Percentiles rank a stretch among this genome's conserved stretches.
Conservation (phyloP, 2,888 invertebrate species). For the Stenodera caucasica region DNA sequence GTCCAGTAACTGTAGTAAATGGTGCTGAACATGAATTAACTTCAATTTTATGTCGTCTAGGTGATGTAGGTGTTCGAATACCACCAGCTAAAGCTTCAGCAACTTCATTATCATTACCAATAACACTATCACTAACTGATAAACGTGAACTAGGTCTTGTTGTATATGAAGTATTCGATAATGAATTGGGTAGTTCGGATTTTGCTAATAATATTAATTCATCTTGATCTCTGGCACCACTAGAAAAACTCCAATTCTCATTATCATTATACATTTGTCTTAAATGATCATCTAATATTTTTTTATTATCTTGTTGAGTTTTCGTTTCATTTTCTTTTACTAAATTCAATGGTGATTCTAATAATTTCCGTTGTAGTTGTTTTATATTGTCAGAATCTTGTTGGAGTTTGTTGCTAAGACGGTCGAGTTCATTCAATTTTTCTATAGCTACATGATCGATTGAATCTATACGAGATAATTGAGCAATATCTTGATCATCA, state of each 20-base stretch:
- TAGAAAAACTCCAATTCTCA: constrained; percentile 69
- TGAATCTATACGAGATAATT: constrained; percentile 72
- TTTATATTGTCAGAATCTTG: constrained; percentile 78
- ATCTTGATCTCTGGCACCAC: constrained; percentile 65
- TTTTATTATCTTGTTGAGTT: constrained; percentile 64
- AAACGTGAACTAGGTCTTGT: constrained; percentile 63
- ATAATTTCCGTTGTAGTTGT: constrained; percentile 70
- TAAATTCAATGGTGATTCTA: constrained; percentile 62
- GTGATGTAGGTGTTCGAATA: constrained; percentile 59
- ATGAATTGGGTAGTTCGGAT: constrained; percentile 55
- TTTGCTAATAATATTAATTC: constrained; percentile 61
- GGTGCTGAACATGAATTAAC: constrained; percentile 63
- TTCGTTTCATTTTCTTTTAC: constrained; percentile 58
- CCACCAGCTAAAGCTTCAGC: constrained; percentile 63
- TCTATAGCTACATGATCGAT: constrained; percentile 78
- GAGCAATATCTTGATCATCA: constrained; percentile 76
- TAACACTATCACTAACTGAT: constrained; percentile 64
- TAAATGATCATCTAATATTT: constrained; percentile 70
- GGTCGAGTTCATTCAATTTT: constrained; percentile 77
- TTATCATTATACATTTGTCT: constrained; percentile 68
- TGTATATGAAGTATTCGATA: constrained; percentile 46
- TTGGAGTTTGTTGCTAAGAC: constrained; percentile 73
- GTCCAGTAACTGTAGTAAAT: constrained; percentile 66
- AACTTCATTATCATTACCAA: constrained; percentile 66
- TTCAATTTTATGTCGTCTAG: constrained; percentile 61